Evolutionary conservation across 2,888 invertebrate species (phyloP), one percentile per base, ranked within the genome.

Genomic region (Leistus spinibarbis): DNA sequence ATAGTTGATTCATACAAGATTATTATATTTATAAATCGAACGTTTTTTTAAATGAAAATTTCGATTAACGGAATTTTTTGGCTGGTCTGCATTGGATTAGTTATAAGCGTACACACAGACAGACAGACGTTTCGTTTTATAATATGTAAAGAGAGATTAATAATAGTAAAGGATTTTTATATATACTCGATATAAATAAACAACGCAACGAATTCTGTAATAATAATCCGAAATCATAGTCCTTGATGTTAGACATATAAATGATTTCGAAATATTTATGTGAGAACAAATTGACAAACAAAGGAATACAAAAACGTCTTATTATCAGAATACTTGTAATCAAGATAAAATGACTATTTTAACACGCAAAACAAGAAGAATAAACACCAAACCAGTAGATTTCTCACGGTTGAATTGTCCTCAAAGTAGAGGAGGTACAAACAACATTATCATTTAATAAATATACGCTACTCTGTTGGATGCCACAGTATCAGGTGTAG

Each of bases 381-480:
- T 40, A 40, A 40, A 40, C 3, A 40, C 4, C 40, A 40, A 40
- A 40, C 3, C 40, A 40, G 40, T 40, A 40, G 40, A 40, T 40
- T 60, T 60, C 60, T 60, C 60, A 60, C 60, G 60, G 60, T 60
- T 60, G 60, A 22, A 20, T 60, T 22, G 60, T 22, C 60, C 19
- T 16, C 60, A 60, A 60, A 60, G 60, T 60, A 19, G 60, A 19
- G 22, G 22, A 19, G 60, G 60, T 60, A 60, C 20, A 19, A 60
- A 56, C 56, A 56, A 19, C 60, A 22, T 22, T 60, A 40, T 40
- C 40, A 4, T 40, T 40, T 40, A 40, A 40, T 40, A 40, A 40
- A 40, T n/a, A n/a, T 40, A 40, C 40, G 40, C 40, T 40, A 40
- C 40, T 40, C 40, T 40, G 40, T 40, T 40, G 2, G 40, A 40